Conservation (phyloP, 2,888 invertebrate genomes). For the Eupithecia tripunctaria region DNA sequence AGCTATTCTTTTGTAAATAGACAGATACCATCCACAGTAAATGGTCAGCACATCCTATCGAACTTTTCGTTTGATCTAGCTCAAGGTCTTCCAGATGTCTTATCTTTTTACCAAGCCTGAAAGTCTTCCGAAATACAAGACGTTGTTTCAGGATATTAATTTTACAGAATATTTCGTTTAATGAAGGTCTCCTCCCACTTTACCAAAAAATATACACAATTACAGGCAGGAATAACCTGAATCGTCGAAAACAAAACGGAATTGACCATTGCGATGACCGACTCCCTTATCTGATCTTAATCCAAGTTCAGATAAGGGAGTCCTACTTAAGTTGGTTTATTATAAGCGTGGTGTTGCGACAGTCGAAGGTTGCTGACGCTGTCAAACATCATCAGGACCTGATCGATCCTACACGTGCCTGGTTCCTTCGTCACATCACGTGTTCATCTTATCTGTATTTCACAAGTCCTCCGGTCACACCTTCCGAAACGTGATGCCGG, state of each 20-base stretch:
- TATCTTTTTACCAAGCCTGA: background rate
- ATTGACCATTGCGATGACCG: background rate
- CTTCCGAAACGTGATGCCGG: slow-evolving; percentile 14
- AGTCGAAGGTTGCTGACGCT: background rate
- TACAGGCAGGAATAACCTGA: too few species aligned
- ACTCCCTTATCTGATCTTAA: background rate
- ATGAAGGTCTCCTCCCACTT: too few species aligned
- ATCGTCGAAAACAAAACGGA: background rate
- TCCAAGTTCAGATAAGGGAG: too few species aligned
- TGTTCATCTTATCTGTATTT: slow-evolving; percentile 19
- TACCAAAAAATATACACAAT: too few species aligned
- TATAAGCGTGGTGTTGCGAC: background rate
- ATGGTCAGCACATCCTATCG: background rate
- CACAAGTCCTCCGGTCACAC: slow-evolving; percentile 23
- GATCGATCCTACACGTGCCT: background rate
- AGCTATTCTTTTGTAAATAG: background rate
- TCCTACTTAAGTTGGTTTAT: background rate
- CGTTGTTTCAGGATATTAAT: background rate
- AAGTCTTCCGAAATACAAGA: background rate
- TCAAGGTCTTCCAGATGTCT: background rate
- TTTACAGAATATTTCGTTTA: too few species aligned
- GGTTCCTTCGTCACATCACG: slow-evolving; percentile 7
- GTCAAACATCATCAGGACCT: background rate
- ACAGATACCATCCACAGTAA: background rate
- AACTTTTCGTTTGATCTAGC: background rate